Conservation (phyloP, 1,140 invertebrate species). For the Stenopsyche tienmushanensis region DNA sequence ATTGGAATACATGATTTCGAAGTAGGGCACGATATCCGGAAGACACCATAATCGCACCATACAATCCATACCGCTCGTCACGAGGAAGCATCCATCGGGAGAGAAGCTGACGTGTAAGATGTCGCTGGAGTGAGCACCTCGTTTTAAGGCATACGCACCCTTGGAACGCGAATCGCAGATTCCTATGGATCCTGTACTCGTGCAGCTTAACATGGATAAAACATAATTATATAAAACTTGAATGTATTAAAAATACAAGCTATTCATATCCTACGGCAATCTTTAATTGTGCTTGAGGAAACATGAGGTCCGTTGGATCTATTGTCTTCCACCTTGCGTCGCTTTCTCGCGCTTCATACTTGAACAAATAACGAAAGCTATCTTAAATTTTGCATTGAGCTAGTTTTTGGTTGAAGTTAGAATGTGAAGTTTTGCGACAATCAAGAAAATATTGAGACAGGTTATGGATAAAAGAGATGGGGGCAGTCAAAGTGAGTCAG, state of each 20-base stretch:
- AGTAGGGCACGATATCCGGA: constrained; percentile 26
- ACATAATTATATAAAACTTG: neutral
- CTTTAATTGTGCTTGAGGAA: no score
- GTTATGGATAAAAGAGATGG: no score
- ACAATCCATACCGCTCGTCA: constrained; percentile 34
- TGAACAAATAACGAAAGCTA: no score
- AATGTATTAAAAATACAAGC: neutral
- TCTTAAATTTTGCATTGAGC: no score
- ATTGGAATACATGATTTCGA: constrained; percentile 33
- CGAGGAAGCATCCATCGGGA: constrained; percentile 27
- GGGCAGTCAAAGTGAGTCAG: no score
- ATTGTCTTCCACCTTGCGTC: no score
- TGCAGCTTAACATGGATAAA: constrained; percentile 6
- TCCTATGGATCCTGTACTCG: neutral
- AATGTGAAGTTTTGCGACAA: no score
- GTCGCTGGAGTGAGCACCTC: constrained; percentile 16
- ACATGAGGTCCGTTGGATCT: no score
- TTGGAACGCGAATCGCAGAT: neutral
- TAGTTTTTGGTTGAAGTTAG: no score
- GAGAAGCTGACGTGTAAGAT: constrained; percentile 26
- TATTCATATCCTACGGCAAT: no score
- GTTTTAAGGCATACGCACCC: neutral
- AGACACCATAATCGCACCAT: constrained; percentile 32
- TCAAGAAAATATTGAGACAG: no score
- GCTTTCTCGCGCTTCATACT: no score